Percentiles rank a stretch among this genome's conserved stretches.
phyloP scores from a whole-genome alignment of 2,113 vertebrate species.

The Synodontis membranacea region DNA sequence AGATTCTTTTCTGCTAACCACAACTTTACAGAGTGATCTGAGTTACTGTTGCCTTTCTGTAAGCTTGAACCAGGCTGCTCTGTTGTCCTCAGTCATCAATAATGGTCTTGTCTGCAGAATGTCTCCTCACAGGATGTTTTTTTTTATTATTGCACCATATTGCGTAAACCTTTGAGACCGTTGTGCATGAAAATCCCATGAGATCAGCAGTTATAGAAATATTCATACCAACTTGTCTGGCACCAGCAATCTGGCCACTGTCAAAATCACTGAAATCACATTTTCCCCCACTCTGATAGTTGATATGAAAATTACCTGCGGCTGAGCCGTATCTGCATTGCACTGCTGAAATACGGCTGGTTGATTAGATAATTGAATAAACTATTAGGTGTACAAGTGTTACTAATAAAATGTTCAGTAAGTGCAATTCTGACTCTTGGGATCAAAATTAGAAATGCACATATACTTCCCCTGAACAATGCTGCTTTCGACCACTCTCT shows the following conservation, averaged over 20 bases:
- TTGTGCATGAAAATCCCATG: background rate
- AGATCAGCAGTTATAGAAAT: background rate
- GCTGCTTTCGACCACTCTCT: background rate
- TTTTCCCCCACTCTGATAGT: background rate
- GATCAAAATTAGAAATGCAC: background rate
- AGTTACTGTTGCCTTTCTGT: background rate
- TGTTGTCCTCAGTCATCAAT: background rate
- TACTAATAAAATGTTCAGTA: background rate
- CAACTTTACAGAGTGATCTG: background rate
- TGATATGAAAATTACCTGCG: background rate
- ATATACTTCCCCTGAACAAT: background rate
- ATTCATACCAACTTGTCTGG: background rate
- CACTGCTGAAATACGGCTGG: background rate
- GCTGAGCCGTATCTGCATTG: background rate
- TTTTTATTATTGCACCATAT: background rate
- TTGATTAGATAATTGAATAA: background rate
- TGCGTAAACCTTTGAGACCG: background rate
- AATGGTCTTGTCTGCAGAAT: background rate
- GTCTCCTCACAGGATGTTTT: background rate
- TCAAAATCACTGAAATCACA: background rate
- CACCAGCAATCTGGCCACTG: background rate
- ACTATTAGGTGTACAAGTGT: background rate
- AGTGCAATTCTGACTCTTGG: background rate
- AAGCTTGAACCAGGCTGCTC: background rate
- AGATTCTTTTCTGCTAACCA: background rate